These are phyloP conservation scores for Myotis findleyi DNA, from an alignment of 2,797 vertebrate species.

Conservation along the genomic window DNA sequence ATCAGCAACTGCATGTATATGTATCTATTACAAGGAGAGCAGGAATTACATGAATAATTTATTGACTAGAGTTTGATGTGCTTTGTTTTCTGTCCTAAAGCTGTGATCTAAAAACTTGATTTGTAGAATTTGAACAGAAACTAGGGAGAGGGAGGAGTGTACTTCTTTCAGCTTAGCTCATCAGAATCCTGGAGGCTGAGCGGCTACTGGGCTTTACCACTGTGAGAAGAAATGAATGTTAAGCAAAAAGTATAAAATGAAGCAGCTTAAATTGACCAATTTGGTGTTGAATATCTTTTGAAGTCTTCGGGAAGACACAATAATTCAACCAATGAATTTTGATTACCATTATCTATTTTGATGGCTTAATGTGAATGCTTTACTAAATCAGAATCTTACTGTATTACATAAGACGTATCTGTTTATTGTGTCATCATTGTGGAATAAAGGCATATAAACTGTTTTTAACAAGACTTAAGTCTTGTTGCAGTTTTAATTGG, in stretches of 20 bases:
- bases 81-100: slow-evolving; percentile 2
- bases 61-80: background rate
- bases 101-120: background rate
- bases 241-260: background rate
- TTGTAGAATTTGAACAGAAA: background rate
- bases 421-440: background rate
- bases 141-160: background rate
- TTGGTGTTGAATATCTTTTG: slow-evolving; percentile 47
- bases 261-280: background rate
- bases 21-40: background rate
- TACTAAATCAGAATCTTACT: background rate
- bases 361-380: background rate
- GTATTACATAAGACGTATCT: background rate
- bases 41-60: slow-evolving; percentile 50
- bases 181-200: slow-evolving; percentile 46
- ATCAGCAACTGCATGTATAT: background rate
- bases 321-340: slow-evolving; percentile 21
- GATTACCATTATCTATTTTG: slow-evolving; percentile 39
- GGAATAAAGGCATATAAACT: background rate
- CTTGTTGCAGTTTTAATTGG: background rate
- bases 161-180: background rate
- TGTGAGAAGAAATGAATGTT: background rate
- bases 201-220: background rate
- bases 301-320: slow-evolving; percentile 57
- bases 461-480: background rate